Percentiles rank a stretch among this genome's conserved stretches.
These are phyloP conservation scores for Eubasilissa regina DNA, from an alignment of 1,140 invertebrate species.

Conservation along the genomic window DNA sequence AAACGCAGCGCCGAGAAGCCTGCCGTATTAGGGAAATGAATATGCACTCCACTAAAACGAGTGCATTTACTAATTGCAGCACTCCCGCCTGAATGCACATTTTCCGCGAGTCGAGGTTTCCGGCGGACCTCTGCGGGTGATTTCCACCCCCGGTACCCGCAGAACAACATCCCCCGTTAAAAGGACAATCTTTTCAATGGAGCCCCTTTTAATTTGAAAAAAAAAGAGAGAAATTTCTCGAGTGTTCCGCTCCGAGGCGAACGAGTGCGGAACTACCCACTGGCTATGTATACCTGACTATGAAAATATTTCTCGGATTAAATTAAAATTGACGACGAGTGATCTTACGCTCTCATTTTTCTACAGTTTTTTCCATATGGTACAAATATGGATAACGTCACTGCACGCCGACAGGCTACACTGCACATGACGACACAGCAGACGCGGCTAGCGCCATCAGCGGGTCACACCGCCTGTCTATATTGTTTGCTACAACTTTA, in stretches of 20 bases:
- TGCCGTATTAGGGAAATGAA: constrained; percentile 35
- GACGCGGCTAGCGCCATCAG: too few relatives aligned
- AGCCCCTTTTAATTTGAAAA: neutral
- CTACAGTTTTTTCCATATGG: too few relatives aligned
- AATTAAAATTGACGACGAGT: too few relatives aligned
- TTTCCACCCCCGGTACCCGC: constrained; percentile 17
- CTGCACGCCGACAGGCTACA: too few relatives aligned
- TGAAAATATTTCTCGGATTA: neutral
- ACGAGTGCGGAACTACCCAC: neutral
- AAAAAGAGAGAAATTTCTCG: constrained; percentile 9
- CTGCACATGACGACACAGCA: too few relatives aligned
- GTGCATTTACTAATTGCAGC: constrained; percentile 42
- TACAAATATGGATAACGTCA: too few relatives aligned
- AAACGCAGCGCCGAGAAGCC: constrained; percentile 19
- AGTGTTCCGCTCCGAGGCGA: constrained; percentile 3
- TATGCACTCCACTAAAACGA: constrained; percentile 40
- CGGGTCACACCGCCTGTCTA: too few relatives aligned
- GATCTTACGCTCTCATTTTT: too few relatives aligned
- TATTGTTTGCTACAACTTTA: too few relatives aligned
- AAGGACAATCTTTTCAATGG: constrained; percentile 31
- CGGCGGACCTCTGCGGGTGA: neutral
- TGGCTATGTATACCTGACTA: too few relatives aligned
- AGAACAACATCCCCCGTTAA: constrained; percentile 15
- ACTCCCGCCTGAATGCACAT: constrained; percentile 20
- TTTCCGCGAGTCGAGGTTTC: neutral